Conservation (phyloP, 1,140 invertebrate genomes). For the Apis florea region DNA sequence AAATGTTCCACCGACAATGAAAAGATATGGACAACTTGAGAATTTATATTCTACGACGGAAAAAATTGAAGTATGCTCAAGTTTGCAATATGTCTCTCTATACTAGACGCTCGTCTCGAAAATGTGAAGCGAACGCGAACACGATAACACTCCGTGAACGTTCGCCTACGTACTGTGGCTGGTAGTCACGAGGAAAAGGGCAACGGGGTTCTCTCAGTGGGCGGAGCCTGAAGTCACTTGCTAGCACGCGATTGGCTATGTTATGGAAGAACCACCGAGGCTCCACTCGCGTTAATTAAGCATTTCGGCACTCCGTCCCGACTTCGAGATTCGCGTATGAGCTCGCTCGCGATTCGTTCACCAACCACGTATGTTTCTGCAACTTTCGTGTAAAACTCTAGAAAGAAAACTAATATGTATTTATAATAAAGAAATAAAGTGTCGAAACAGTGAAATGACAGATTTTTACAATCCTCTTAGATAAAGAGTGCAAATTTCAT, state of each 20-base stretch:
- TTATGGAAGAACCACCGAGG: conserved; percentile 66
- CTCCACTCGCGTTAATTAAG: conserved; percentile 72
- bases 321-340: conserved; percentile 49
- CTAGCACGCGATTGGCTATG: conserved; percentile 64
- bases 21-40: too few species aligned
- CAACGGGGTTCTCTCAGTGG: conserved; percentile 69
- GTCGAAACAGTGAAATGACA: neutral
- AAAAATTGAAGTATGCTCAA: neutral
- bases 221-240: conserved; percentile 61
- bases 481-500: neutral
- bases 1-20: neutral
- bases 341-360: conserved; percentile 49
- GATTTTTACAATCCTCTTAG: neutral
- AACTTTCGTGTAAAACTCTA: conserved; percentile 10
- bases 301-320: conserved; percentile 75
- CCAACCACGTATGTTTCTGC: conserved; percentile 24
- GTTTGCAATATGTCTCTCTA: neutral
- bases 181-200: conserved; percentile 78
- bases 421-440: neutral
- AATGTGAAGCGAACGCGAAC: conserved; percentile 44
- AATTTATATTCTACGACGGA: neutral
- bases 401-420: neutral
- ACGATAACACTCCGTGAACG: conserved; percentile 70
- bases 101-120: conserved; percentile 4
- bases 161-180: conserved; percentile 77